Conservation (phyloP, 2,797 vertebrate species). For the Lithobates sylvaticus region DNA sequence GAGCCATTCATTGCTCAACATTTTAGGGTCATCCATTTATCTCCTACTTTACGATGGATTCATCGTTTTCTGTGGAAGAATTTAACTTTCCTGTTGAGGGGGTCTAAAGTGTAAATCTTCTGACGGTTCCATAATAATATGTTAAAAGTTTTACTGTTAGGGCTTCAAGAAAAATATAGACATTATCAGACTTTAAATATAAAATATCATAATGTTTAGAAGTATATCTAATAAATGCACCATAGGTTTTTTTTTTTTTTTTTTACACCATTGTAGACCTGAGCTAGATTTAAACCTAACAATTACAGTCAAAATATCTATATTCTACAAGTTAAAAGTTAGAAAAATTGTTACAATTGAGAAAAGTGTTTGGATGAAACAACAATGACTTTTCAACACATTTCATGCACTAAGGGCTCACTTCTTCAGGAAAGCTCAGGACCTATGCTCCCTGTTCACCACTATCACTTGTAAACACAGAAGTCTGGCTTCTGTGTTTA, state of each 20-base stretch:
- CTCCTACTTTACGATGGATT: background rate
- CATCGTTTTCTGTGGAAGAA: background rate
- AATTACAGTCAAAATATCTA: too few relatives aligned
- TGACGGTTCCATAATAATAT: background rate
- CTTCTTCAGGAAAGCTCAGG: too few relatives aligned
- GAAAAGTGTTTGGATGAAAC: too few relatives aligned
- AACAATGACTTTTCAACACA: too few relatives aligned
- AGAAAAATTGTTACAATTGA: too few relatives aligned
- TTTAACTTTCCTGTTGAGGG: background rate
- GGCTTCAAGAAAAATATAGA: background rate
- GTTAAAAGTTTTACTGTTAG: conserved; percentile 17
- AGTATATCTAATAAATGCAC: background rate
- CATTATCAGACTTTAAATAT: background rate
- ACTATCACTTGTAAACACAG: too few relatives aligned
- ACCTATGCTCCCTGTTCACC: too few relatives aligned
- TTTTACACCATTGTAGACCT: background rate
- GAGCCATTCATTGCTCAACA: conserved; percentile 65
- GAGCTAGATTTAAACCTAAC: too few relatives aligned
- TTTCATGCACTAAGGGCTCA: too few relatives aligned
- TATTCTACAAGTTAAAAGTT: too few relatives aligned
- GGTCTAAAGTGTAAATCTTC: background rate
- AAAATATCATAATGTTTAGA: background rate
- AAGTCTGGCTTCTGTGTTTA: too few relatives aligned
- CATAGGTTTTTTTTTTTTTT: background rate
- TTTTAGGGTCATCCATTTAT: background rate